Evolutionary conservation across 2,797 vertebrate species (phyloP).

Genomic region (Sphenodon punctatus): DNA sequence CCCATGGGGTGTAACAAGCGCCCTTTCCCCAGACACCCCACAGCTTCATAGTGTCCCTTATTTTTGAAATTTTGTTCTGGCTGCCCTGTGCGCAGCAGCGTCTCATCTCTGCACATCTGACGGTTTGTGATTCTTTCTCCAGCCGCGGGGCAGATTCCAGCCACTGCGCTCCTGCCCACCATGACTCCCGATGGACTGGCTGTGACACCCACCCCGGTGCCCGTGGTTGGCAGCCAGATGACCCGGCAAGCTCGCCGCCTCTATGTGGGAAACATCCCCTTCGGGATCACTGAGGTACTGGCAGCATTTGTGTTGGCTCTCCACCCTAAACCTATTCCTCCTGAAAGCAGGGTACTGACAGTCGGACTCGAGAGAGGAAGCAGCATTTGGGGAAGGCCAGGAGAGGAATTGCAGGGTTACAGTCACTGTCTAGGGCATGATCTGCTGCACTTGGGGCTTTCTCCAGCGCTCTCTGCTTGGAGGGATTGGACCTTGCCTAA

Average conservation of each 20-base stretch:
- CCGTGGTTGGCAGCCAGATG: slow-evolving; percentile 95
- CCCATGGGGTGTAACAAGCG: no score
- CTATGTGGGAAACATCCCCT: slow-evolving; percentile 94
- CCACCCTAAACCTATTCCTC: neutral
- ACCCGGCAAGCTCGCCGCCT: slow-evolving; percentile 91
- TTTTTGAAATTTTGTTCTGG: neutral
- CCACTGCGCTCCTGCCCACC: slow-evolving; percentile 90
- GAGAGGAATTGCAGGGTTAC: no score
- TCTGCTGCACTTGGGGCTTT: no score
- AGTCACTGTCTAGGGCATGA: no score
- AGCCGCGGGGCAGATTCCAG: slow-evolving; percentile 94
- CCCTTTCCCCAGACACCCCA: no score
- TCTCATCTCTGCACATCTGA: neutral
- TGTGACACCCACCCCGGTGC: slow-evolving; percentile 90
- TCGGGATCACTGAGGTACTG: slow-evolving; percentile 91
- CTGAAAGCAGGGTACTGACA: neutral
- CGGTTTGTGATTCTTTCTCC: neutral
- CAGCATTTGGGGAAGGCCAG: no score
- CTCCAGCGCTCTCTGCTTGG: no score
- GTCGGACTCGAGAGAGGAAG: no score
- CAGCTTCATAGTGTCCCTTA: neutral
- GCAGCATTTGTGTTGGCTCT: no score
- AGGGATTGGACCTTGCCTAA: no score
- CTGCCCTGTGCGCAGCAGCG: neutral
- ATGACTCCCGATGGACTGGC: slow-evolving; percentile 93